Percentiles rank a stretch among this genome's conserved stretches.
These are phyloP conservation scores for Hyperopisus bebe DNA, from an alignment of 2,113 vertebrate species.

Conservation along the genomic window DNA sequence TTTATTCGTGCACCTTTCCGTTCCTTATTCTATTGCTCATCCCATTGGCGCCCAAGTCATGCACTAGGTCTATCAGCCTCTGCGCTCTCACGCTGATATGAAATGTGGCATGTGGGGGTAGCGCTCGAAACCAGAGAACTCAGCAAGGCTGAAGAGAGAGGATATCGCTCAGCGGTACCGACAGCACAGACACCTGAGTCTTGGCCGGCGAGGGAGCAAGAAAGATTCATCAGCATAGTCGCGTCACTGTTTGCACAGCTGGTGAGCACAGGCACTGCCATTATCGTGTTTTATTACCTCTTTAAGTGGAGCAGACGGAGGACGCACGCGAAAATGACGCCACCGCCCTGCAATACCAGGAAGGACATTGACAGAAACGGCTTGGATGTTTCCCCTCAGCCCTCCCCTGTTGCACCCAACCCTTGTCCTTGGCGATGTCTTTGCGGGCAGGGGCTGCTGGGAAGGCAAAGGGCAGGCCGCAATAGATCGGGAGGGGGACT, in stretches of 20 bases:
- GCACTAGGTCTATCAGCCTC: not conserved
- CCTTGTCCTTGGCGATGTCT: not conserved
- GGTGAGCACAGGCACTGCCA: not conserved
- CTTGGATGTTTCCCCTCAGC: not conserved
- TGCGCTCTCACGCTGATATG: not conserved
- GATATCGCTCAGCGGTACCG: not conserved
- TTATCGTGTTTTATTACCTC: constrained; percentile 19
- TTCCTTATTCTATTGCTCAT: not conserved
- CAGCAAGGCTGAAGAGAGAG: not conserved
- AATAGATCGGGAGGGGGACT: constrained; percentile 10
- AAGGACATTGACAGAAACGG: not conserved
- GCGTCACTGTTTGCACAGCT: constrained; percentile 5
- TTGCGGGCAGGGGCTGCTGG: not conserved
- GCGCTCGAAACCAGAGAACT: not conserved
- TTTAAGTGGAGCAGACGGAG: not conserved
- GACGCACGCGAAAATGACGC: not conserved
- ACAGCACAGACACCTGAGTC: not conserved
- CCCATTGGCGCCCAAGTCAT: not conserved
- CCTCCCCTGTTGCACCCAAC: not conserved
- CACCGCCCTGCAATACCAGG: not conserved
- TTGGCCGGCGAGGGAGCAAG: not conserved
- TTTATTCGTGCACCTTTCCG: not conserved
- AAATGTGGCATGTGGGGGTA: not conserved
- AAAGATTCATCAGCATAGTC: constrained; percentile 9
- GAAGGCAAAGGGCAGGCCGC: not conserved